Conservation (phyloP, 2,888 invertebrate genomes). For the Pemphredon lugubris region DNA sequence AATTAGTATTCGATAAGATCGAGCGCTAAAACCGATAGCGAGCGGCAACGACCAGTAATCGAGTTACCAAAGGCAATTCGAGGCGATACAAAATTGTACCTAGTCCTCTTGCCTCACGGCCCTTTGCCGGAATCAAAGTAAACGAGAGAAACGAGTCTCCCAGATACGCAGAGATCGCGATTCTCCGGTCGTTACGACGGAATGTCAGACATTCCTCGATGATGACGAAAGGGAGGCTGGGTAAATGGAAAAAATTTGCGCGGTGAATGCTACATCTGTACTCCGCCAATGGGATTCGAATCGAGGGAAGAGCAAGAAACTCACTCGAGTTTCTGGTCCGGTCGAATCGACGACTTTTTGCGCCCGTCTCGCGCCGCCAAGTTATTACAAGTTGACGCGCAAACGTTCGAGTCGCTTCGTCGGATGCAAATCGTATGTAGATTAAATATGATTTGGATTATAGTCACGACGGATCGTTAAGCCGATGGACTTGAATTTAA, state of each 20-base stretch:
- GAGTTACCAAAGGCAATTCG: conserved; percentile 23
- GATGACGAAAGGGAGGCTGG: conserved; percentile 45
- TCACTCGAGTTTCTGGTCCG: conserved; percentile 17
- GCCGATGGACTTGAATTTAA: not conserved
- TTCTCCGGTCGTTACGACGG: conserved; percentile 33
- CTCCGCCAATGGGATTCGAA: conserved; percentile 45
- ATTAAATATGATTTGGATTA: not conserved
- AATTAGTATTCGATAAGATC: too few relatives aligned
- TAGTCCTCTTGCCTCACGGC: conserved; percentile 5
- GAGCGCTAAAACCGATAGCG: not conserved
- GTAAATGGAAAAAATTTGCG: conserved; percentile 39
- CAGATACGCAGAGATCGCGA: conserved; percentile 20
- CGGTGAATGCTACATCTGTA: conserved; percentile 51
- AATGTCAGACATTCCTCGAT: conserved; percentile 53
- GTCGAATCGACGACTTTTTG: conserved; percentile 29
- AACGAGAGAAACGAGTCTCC: conserved; percentile 10
- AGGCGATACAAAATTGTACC: conserved; percentile 30
- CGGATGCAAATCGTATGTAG: conserved; percentile 8
- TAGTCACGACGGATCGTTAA: not conserved
- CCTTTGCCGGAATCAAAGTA: conserved; percentile 7
- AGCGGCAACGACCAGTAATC: conserved; percentile 17
- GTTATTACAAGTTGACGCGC: conserved; percentile 31
- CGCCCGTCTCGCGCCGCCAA: not conserved
- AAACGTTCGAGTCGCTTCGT: conserved; percentile 9
- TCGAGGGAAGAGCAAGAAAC: conserved; percentile 24